A percentile compares a stretch with the other conserved stretches of the same genome.
Evolutionary conservation across 2,888 invertebrate genomes (phyloP).

Genomic region (Drosophila anomalipes): DNA sequence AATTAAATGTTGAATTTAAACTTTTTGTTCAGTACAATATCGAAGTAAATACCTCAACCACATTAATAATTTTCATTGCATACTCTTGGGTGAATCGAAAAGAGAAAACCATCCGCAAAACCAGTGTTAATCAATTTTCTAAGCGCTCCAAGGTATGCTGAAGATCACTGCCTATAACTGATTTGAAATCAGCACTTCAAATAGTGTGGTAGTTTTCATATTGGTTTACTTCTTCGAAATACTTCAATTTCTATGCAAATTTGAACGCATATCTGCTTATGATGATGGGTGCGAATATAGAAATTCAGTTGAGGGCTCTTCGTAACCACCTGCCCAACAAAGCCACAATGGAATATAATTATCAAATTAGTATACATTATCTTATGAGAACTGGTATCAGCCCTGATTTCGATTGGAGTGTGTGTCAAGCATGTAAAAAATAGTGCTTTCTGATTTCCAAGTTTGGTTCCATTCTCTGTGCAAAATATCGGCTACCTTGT

Average conservation of each 20-base stretch:
- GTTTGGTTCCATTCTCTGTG: background rate
- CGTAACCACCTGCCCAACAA: background rate
- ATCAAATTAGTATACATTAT: background rate
- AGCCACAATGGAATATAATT: background rate
- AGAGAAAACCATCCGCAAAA: background rate
- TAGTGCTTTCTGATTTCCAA: background rate
- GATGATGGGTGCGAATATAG: background rate
- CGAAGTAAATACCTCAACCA: background rate
- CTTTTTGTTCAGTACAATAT: background rate
- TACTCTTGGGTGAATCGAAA: slow-evolving; percentile 14
- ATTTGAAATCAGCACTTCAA: background rate
- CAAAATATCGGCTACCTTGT: background rate
- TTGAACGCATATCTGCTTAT: background rate
- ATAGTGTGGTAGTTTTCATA: background rate
- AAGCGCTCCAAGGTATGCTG: slow-evolving; percentile 29
- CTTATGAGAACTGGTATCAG: background rate
- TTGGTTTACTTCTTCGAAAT: background rate
- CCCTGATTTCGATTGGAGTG: background rate
- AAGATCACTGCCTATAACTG: background rate
- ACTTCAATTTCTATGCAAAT: background rate
- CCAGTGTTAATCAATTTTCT: background rate
- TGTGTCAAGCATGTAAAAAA: background rate
- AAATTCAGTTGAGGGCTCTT: background rate
- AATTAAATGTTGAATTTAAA: background rate
- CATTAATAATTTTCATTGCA: background rate